Conservation (phyloP, 2,888 invertebrate genomes). For the Synanthedon myopaeformis region DNA sequence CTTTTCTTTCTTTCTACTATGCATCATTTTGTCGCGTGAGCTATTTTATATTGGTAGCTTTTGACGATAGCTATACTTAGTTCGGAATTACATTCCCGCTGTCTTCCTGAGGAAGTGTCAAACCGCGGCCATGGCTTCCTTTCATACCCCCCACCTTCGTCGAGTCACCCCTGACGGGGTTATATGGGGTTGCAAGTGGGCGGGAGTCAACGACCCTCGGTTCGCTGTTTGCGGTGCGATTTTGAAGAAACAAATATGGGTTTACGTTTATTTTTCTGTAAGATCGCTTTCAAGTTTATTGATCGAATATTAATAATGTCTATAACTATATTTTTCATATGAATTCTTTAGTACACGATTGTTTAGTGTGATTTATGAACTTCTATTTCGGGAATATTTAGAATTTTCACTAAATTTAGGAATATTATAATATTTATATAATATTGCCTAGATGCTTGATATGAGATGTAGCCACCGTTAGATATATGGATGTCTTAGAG, state of each 20-base stretch:
- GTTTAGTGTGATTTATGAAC: no score
- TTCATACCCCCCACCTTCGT: conserved; percentile 19
- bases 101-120: conserved; percentile 69
- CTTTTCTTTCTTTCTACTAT: no score
- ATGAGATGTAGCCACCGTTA: no score
- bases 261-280: conserved; percentile 43
- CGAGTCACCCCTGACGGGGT: conserved; percentile 17
- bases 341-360: no score
- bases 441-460: no score
- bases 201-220: conserved; percentile 45
- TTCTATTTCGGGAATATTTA: no score
- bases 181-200: conserved; percentile 19
- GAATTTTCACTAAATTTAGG: no score
- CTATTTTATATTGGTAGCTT: no score
- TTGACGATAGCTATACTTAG: conserved; percentile 11
- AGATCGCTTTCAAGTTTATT: conserved; percentile 35
- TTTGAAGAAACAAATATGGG: conserved; percentile 58
- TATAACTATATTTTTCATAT: no score
- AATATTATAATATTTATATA: no score
- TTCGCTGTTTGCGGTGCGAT: conserved; percentile 56
- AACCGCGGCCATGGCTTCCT: conserved; percentile 62
- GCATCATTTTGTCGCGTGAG: no score
- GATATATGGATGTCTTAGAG: no score
- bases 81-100: conserved; percentile 31
- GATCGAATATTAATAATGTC: conserved; percentile 9